Percentiles rank a stretch among this genome's conserved stretches.
Conservation (phyloP, 2,113 vertebrate genomes). For the Jaculus jaculus region DNA sequence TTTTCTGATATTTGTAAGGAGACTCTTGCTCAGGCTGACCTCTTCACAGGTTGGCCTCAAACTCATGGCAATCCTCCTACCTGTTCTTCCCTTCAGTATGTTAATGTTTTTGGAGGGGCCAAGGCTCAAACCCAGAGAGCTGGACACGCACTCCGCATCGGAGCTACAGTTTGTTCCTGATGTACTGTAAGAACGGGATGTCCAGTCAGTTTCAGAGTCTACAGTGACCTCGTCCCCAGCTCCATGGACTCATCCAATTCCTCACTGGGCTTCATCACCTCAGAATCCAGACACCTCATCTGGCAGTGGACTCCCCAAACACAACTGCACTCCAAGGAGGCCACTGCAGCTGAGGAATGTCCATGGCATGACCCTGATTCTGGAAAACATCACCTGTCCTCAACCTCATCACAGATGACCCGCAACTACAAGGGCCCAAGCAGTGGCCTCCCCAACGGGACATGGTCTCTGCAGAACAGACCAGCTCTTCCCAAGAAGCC, state of each 20-base stretch:
- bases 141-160: neutral
- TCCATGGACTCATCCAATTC: neutral
- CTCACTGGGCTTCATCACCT: too few species aligned
- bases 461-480: too few species aligned
- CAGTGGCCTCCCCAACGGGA: rapidly evolving
- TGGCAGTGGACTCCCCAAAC: too few species aligned
- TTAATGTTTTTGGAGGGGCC: neutral
- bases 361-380: neutral
- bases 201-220: neutral
- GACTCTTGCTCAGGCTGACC: too few species aligned
- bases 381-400: too few species aligned
- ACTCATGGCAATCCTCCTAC: too few species aligned
- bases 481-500: rapidly evolving
- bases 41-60: too few species aligned
- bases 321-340: too few species aligned
- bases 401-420: rapidly evolving
- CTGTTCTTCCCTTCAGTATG: too few species aligned
- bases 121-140: neutral
- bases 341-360: rapidly evolving
- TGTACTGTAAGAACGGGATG: neutral
- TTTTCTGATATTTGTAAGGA: too few species aligned
- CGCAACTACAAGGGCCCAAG: neutral
- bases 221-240: neutral
- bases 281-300: too few species aligned
- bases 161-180: neutral